phyloP scores from a whole-genome alignment of 2,113 vertebrate genomes.

The Seriola rivoliana region DNA sequence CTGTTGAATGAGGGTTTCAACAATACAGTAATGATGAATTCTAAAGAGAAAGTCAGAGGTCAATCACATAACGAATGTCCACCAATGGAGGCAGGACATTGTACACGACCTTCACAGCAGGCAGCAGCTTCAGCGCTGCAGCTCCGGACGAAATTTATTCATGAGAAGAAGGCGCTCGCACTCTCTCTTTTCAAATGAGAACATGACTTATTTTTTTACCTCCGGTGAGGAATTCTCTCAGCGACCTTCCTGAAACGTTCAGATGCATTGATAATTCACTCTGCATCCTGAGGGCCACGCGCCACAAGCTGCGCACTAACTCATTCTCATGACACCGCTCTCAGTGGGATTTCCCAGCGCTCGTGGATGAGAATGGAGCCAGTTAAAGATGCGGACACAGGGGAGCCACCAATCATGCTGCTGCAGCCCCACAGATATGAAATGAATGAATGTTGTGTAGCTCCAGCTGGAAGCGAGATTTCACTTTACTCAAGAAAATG shows the following conservation, averaged over 20 bases:
- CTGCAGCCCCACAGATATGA: constrained; percentile 44
- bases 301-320: constrained; percentile 46
- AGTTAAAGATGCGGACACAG: constrained; percentile 45
- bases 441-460: constrained; percentile 40
- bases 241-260: constrained; percentile 57
- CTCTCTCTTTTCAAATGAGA: constrained; percentile 30
- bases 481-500: neutral
- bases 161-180: constrained; percentile 30
- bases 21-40: constrained; percentile 6
- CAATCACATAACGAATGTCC: constrained; percentile 41
- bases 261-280: constrained; percentile 58
- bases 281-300: neutral
- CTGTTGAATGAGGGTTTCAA: constrained; percentile 16
- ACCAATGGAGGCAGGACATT: constrained; percentile 4
- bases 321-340: constrained; percentile 56
- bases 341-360: constrained; percentile 52
- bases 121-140: constrained; percentile 13
- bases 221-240: constrained; percentile 35
- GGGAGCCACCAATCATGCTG: constrained; percentile 38
- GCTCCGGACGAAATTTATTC: constrained; percentile 42
- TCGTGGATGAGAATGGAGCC: constrained; percentile 52
- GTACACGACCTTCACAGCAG: constrained; percentile 49
- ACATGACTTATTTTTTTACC: constrained; percentile 34
- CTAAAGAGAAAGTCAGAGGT: constrained; percentile 22
- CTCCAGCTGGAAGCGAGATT: constrained; percentile 16